Base-by-base conservation (phyloP, 1,140 invertebrate species). In the Neodiprion lecontei region DNA sequence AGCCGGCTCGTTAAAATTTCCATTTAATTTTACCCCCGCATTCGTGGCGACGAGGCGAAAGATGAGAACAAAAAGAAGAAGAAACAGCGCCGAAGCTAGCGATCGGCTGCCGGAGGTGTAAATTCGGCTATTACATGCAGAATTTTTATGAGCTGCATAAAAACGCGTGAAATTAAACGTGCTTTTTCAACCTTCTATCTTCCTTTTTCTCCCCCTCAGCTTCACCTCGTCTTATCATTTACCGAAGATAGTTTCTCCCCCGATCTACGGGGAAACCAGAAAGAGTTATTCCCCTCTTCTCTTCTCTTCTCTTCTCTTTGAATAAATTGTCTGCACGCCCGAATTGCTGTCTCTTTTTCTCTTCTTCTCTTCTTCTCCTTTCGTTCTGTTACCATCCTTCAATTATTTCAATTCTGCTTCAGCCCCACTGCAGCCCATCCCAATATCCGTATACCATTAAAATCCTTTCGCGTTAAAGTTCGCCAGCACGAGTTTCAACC, bases 351-450 rank as follows among this genome's bases (percentile, higher is more conserved):
- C 28, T 40, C 28, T 40, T 40, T 40, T 40, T 40, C 28, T 40
- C 28, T 40, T 40, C 1, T 40, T 40, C 28, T 40, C 28, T 40
- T 5, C n/a, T 61, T 61, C 53, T 8, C 53, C 53, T 61, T 61
- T 5, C n/a, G 53, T 61, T 61, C 53, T 8, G 53, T 61, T 61
- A 61, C 53, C 53, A 17, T 12, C 53, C 53, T 61, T 61, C 53
- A 61, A 61, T 61, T 61, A 61, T 61, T 61, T 61, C 53, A 11
- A 61, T 61, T 61, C 53, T 17, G 53, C n/a, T 61, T 17, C 53
- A 17, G 3, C 53, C 53, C 8, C 53, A 9, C 9, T 61, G 11
- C n/a, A 61, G 11, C 53, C 53, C 28, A 5, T 5, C 28, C 28
- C 28, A 40, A 40, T 40, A 40, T 40, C 28, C 28, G 28, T 40